Evolutionary conservation across 2,797 vertebrate species (phyloP), one percentile per base, ranked within the genome.

Genomic region (Telmatherina bonti): DNA sequence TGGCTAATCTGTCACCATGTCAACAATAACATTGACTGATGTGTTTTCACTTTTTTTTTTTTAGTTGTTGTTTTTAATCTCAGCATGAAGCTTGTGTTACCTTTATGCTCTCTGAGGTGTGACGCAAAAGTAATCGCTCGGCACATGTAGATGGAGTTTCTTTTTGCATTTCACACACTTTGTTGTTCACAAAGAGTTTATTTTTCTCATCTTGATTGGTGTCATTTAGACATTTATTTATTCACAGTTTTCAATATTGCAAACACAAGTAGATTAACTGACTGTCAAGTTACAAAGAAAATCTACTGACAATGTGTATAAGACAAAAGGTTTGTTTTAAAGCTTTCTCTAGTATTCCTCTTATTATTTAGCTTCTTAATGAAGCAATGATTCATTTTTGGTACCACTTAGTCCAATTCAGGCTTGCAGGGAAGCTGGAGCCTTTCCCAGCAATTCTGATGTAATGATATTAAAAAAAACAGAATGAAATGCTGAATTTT

Each of bases 211-310:
- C 12, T 29, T 29, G 10, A n/a, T 5, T 54, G 11, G 20, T 54
- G 63, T 20, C 51, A 13, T 22, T 65, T 35, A 65, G 24, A 55
- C 20, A 8, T 65, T 54, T 54, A 53, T 12, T 35, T 41, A 3
- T 4, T 65, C 26, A 16, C 11, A 1, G 7, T 45, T 45, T 35
- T n/a, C 4, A 57, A 56, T 6, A 12, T 20, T 52, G 22, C 7
- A 35, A 58, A 35, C 12, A 16, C 0, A 7, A 53, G 4, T 26
- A 24, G 12, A 51, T 26, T 11, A 51, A 51, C n/a, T 11, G 24
- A 51, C 49, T 24, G 51, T 16, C 8, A 18, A 8, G 11, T 1
- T 13, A 31, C 3, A 31, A 31, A 31, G 7, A 31, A 31, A n/a
- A n/a, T n/a, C n/a, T 26, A 24, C 24, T 26, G 41, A 45, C 41